These are phyloP conservation scores for Cheilosia grossa DNA, from an alignment of 2,888 invertebrate species.

Conservation along the genomic window DNA sequence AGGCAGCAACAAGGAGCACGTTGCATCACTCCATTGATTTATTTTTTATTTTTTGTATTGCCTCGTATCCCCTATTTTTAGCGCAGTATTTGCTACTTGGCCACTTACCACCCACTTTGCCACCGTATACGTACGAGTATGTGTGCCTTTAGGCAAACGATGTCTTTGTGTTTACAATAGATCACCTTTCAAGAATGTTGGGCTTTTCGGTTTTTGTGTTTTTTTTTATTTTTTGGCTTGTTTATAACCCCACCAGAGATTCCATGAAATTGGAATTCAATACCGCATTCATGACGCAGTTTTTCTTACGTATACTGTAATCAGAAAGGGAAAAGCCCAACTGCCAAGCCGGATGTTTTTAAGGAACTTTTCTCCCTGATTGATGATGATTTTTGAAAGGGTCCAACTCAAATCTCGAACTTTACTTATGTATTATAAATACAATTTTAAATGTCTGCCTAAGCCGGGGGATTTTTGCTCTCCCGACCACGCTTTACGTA, in stretches of 20 bases:
- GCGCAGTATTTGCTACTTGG: conserved; percentile 13
- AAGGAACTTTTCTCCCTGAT: too few species aligned
- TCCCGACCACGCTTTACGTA: too few species aligned
- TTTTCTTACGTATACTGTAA: background rate
- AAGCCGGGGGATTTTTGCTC: too few species aligned
- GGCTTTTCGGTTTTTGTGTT: conserved; percentile 8
- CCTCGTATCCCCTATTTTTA: background rate
- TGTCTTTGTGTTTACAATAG: conserved; percentile 55
- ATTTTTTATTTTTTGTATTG: conserved; percentile 4
- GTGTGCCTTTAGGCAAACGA: conserved; percentile 27
- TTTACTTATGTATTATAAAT: too few species aligned
- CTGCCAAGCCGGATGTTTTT: too few species aligned
- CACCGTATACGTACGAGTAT: background rate
- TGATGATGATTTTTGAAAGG: too few species aligned
- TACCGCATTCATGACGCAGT: conserved; percentile 9
- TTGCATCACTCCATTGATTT: conserved; percentile 60
- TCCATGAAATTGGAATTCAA: conserved; percentile 16
- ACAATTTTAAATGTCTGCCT: too few species aligned
- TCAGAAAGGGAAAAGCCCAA: too few species aligned
- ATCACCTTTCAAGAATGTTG: conserved; percentile 43
- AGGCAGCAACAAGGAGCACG: conserved; percentile 62
- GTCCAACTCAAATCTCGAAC: too few species aligned
- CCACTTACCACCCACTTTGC: conserved; percentile 6
- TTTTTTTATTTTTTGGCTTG: conserved; percentile 9
- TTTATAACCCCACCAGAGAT: conserved; percentile 2